These are phyloP conservation scores for Drosophila siamana DNA, from an alignment of 2,888 invertebrate species.

Conservation along the genomic window DNA sequence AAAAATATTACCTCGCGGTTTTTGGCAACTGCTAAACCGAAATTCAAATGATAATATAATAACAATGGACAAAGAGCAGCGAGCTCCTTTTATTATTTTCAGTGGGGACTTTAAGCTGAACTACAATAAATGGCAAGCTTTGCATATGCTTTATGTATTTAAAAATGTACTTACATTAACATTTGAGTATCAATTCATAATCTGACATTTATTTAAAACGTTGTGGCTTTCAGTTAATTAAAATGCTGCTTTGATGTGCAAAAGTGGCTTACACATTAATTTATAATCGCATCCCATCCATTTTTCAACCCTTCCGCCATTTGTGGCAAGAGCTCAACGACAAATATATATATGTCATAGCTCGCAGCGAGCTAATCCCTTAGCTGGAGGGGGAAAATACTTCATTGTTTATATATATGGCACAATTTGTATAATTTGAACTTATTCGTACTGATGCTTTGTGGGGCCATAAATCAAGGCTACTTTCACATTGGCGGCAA, in stretches of 20 bases:
- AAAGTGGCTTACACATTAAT: neutral
- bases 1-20: conserved; percentile 53
- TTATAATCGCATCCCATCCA: neutral
- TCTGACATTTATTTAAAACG: neutral
- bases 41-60: conserved; percentile 9
- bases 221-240: conserved; percentile 29
- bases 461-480: conserved; percentile 68
- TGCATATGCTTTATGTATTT: no score
- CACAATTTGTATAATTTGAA: conserved; percentile 76
- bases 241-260: conserved; percentile 30
- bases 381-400: conserved; percentile 5
- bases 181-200: no score
- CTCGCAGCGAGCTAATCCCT: conserved; percentile 44
- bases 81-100: neutral
- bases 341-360: conserved; percentile 34
- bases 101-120: neutral
- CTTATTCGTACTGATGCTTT: conserved; percentile 59
- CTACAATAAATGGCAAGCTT: no score
- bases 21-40: conserved; percentile 35
- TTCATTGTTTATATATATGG: conserved; percentile 38
- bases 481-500: conserved; percentile 63
- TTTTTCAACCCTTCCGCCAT: conserved; percentile 2
- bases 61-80: neutral
- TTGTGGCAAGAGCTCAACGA: conserved; percentile 30
- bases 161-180: no score